Conservation (phyloP, 2,888 invertebrate genomes). For the Ischnura elegans region DNA sequence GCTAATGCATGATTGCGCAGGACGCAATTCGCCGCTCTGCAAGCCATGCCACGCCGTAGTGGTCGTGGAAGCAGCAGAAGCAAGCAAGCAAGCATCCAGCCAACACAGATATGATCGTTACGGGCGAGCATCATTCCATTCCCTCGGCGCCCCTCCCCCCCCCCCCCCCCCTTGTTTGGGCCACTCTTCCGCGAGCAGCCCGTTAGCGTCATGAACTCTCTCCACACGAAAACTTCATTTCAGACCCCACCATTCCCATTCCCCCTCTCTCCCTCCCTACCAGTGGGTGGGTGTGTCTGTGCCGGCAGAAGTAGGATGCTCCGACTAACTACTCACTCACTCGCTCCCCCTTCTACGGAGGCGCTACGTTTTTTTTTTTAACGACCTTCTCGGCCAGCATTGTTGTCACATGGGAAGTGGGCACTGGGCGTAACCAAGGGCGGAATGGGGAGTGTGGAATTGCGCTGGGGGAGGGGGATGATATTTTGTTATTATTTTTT, state of each 20-base stretch:
- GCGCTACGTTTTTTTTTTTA: constrained; percentile 11
- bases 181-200: background rate
- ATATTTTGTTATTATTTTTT: too few species aligned
- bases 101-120: background rate
- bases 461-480: background rate
- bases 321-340: too few species aligned
- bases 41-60: background rate
- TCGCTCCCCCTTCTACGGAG: too few species aligned
- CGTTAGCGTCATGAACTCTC: background rate
- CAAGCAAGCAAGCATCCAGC: too few species aligned
- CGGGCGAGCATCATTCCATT: background rate
- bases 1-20: background rate
- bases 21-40: background rate
- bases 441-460: background rate
- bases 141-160: background rate
- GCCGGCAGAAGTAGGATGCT: too few species aligned
- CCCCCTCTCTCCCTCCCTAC: background rate
- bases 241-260: background rate
- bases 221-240: background rate
- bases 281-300: too few species aligned
- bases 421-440: background rate
- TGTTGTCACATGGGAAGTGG: constrained; percentile 1
- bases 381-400: background rate
- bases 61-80: too few species aligned
- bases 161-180: background rate